Conservation (phyloP, 2,888 invertebrate genomes). For the Thymelicus lineola region DNA sequence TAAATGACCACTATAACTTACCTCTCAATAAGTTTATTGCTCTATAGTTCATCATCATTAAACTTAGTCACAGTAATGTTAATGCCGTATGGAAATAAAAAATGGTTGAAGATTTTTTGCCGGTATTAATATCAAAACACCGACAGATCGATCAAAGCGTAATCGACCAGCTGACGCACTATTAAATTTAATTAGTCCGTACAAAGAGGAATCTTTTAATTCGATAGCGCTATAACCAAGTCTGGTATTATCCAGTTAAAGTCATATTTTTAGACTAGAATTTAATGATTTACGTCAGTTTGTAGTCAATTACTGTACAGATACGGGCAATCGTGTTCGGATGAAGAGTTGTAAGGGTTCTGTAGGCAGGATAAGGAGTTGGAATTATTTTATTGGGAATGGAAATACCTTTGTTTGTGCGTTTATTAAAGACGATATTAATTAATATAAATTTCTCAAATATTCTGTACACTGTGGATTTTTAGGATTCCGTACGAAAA, state of each 20-base stretch:
- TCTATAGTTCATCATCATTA: too few species aligned
- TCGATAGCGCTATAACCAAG: conserved; percentile 1
- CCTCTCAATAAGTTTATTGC: too few species aligned
- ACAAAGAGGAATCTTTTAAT: conserved; percentile 8
- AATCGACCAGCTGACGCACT: conserved; percentile 3
- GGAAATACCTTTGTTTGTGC: too few species aligned
- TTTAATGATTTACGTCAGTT: conserved; percentile 5
- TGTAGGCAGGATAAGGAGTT: background rate
- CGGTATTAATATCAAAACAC: conserved; percentile 1
- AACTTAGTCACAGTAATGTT: too few species aligned
- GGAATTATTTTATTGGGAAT: background rate
- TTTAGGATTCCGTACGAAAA: too few species aligned
- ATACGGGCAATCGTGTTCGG: background rate
- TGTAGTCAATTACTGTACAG: background rate
- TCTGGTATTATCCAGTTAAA: conserved; percentile 7
- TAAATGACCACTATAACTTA: too few species aligned
- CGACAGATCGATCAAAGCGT: conserved; percentile 8
- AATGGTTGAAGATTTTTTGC: conserved; percentile 2
- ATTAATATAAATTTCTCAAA: too few species aligned
- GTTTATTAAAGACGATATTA: too few species aligned
- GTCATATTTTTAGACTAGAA: conserved; percentile 2
- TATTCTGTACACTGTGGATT: too few species aligned
- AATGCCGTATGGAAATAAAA: background rate
- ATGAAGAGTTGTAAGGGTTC: background rate
- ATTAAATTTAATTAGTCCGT: conserved; percentile 8